Conservation (phyloP, 2,888 invertebrate genomes). For the Phanerotoma sp. region DNA sequence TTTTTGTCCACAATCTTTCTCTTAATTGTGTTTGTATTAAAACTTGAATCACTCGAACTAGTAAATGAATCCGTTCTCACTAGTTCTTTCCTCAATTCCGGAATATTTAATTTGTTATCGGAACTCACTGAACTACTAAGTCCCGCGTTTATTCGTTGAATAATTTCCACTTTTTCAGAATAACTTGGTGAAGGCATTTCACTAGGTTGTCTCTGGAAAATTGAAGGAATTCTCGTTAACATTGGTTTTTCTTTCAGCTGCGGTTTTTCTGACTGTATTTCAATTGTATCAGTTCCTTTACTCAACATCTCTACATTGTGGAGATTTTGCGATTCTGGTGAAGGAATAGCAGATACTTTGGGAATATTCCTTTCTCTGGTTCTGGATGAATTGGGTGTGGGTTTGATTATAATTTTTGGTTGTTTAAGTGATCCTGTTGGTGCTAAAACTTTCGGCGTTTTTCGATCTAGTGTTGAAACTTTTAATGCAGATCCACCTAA, state of each 20-base stretch:
- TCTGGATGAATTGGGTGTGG: conserved; percentile 42
- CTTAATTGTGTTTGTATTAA: conserved; percentile 46
- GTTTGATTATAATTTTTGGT: conserved; percentile 54
- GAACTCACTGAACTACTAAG: conserved; percentile 17
- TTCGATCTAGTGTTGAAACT: conserved; percentile 42
- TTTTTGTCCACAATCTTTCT: conserved; percentile 41
- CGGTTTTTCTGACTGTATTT: conserved; percentile 38
- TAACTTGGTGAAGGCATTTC: conserved; percentile 24
- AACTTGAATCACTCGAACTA: conserved; percentile 37
- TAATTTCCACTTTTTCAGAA: conserved; percentile 42
- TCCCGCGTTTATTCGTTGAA: conserved; percentile 40
- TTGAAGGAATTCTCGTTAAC: conserved; percentile 47
- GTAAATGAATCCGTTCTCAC: conserved; percentile 36
- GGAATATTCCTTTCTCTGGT: conserved; percentile 47
- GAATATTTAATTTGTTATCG: conserved; percentile 39
- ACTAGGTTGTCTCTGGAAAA: conserved; percentile 37
- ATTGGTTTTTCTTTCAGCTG: conserved; percentile 47
- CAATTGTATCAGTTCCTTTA: conserved; percentile 26
- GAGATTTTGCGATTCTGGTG: conserved; percentile 42
- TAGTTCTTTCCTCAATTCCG: conserved; percentile 38
- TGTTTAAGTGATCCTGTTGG: conserved; percentile 57
- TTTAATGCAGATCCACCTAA: conserved; percentile 1
- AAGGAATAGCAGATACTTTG: conserved; percentile 51
- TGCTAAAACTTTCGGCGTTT: conserved; percentile 66
- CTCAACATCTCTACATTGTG: conserved; percentile 39